These are phyloP conservation scores for Ailuropoda melanoleuca DNA, from an alignment of 2,113 vertebrate genomes.

Conservation along the genomic window DNA sequence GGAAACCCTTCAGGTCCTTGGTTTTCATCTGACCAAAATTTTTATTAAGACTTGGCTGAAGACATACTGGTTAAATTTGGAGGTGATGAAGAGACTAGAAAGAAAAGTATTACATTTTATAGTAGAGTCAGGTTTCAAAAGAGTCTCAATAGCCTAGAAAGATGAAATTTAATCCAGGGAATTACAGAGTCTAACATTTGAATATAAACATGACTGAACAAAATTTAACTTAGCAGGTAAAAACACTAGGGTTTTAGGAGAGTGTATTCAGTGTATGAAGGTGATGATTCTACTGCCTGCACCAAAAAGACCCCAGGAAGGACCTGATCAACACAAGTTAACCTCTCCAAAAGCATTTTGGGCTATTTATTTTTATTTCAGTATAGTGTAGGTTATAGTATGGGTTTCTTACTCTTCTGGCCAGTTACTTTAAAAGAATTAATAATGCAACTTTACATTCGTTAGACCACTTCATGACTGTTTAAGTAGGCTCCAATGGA, in stretches of 20 bases:
- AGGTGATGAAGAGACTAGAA: neutral
- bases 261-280: neutral
- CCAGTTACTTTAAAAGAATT: neutral
- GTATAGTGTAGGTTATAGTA: neutral
- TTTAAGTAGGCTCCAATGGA: neutral
- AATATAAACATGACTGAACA: neutral
- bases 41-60: neutral
- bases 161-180: constrained; percentile 30
- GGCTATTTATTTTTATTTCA: neutral
- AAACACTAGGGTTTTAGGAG: neutral
- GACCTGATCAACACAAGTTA: neutral
- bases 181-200: neutral
- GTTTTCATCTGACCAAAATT: neutral
- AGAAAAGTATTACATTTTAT: neutral
- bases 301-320: neutral
- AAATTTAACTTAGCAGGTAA: neutral
- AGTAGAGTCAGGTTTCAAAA: neutral
- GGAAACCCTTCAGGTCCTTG: neutral
- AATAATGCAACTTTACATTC: neutral
- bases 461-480: neutral
- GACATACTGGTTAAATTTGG: neutral
- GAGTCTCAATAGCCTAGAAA: neutral
- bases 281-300: neutral
- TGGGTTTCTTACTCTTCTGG: neutral
- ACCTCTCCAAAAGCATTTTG: neutral